Evolutionary conservation across 1,140 invertebrate species (phyloP), one percentile per base, ranked within the genome.

Genomic region (Drosophila obscura): DNA sequence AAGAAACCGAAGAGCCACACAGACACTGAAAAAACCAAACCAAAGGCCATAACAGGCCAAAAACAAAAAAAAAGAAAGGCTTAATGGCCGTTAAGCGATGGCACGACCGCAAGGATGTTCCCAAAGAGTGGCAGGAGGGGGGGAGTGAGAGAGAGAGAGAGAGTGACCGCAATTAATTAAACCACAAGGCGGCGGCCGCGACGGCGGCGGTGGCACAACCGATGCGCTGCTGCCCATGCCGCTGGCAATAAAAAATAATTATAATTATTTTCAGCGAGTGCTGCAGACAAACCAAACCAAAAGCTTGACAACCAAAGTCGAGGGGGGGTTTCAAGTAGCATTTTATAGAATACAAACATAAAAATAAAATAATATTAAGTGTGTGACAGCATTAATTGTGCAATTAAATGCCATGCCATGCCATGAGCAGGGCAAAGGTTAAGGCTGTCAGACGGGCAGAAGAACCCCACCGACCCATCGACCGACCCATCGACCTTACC

Each of bases 141-240:
- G n/a, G n/a, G n/a, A n/a, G n/a, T n/a, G n/a, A 28, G 49, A 39
- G 28, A 19, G 9, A 11, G 35, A 50, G 52, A 67, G 31, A 77
- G 76, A 87, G 72, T 77, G 83, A 87, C 83, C 83, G 83, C 83
- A 87, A 87, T 87, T 87, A 87, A 87, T 87, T 87, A 87, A 39
- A 76, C 58, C 75, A 69, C 81, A 81, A 87, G 78, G 59, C 72
- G 57, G 77, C 56, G 53, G 22, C 48, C 46, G 31, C 41, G 22
- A 2, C 45, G 24, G 56, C 50, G 28, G 35, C 35, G 9, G 9
- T 13, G 35, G 35, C 35, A 39, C 4, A 13, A 13, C 35, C 11
- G 35, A 39, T 39, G 8, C 31, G 31, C 8, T 9, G 31, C 8
- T 9, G 31, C 31, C 31, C 56, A 49, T 50, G 50, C 67, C 75